Base-by-base conservation (phyloP, 2,888 invertebrate species). In the Cyrtodaria siliqua region DNA sequence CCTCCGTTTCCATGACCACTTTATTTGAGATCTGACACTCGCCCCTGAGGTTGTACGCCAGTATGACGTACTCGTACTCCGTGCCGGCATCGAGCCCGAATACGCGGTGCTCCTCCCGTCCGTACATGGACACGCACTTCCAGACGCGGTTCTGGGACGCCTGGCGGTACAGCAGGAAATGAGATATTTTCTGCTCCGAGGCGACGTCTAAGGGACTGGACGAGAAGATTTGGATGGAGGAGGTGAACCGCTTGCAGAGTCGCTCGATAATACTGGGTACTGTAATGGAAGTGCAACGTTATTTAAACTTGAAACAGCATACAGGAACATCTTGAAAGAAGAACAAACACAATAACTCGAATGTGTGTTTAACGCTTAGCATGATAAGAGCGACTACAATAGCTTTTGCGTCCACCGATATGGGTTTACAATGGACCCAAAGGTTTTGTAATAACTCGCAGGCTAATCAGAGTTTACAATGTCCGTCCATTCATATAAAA, bases 21-120 rank as follows among this genome's bases (percentile, higher is more conserved):
- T 83, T 85, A 64, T 90, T 88, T 0, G 92, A 92, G 27, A 91
- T 62, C 73, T 90, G 91, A 79, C 91, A 91, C 63, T 91, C 90
- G 8, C 91, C 90, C 1, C 89, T 75, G 2, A 77, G 73, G 71
- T 91, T 87, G 61, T 87, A 88, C 6, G 91, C 91, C 79, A 92
- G 76, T 9, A 92, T 85, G 4, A 89, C 82, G 74, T 91, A 90
- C 67, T 91, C 89, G 60, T 91, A 92, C 53, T 87, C 84, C 14
- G 85, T 86, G 57, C 85, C 85, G 4, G 91, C 78, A 27, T 87
- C 89, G 44, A 92, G 87, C 20, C 90, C 90, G 44, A 89, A 88
- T 26, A 91, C 89, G 12, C 88, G 67, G 62, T 91, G 91, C 50
- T 91, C 91, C 67, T 87, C 82, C 1, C 89, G 83, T 4, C 87